A percentile compares a stretch with the other conserved stretches of the same genome.
Conservation (phyloP, 2,888 invertebrate genomes). For the Erynnis tages region DNA sequence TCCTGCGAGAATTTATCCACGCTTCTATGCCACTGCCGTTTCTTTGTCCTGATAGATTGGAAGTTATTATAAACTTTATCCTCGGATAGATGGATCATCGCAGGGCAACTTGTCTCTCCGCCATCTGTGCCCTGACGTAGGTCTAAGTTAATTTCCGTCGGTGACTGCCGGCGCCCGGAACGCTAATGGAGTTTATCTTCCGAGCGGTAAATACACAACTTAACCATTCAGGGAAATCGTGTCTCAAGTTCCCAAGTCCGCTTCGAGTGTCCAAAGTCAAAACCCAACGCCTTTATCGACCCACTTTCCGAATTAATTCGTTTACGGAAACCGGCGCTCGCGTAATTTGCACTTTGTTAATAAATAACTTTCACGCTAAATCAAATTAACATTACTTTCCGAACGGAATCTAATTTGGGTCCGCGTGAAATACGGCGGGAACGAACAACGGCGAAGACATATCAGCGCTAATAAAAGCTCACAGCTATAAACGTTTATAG, state of each 20-base stretch:
- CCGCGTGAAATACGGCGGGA: slow-evolving; percentile 14
- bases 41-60: background rate
- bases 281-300: slow-evolving; percentile 21
- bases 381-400: slow-evolving; percentile 23
- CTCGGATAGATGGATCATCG: slow-evolving; percentile 8
- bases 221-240: slow-evolving; percentile 27
- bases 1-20: slow-evolving; percentile 27
- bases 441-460: slow-evolving; percentile 31
- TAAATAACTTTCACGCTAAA: slow-evolving; percentile 20
- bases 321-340: slow-evolving; percentile 32
- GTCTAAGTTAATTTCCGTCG: slow-evolving; percentile 65
- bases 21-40: slow-evolving; percentile 1
- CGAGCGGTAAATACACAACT: slow-evolving; percentile 43
- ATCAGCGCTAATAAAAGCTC: slow-evolving; percentile 43
- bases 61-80: slow-evolving; percentile 20
- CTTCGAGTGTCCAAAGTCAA: slow-evolving; percentile 11
- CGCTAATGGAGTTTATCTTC: slow-evolving; percentile 56
- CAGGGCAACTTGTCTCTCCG: slow-evolving; percentile 35
- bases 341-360: slow-evolving; percentile 23
- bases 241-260: slow-evolving; percentile 7
- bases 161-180: slow-evolving; percentile 38
- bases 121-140: slow-evolving; percentile 50
- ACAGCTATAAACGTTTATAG: too few species aligned
- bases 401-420: slow-evolving; percentile 23
- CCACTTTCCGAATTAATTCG: slow-evolving; percentile 41